Evolutionary conservation across 2,888 invertebrate genomes (phyloP).

Genomic region (Nomada fabriciana): DNA sequence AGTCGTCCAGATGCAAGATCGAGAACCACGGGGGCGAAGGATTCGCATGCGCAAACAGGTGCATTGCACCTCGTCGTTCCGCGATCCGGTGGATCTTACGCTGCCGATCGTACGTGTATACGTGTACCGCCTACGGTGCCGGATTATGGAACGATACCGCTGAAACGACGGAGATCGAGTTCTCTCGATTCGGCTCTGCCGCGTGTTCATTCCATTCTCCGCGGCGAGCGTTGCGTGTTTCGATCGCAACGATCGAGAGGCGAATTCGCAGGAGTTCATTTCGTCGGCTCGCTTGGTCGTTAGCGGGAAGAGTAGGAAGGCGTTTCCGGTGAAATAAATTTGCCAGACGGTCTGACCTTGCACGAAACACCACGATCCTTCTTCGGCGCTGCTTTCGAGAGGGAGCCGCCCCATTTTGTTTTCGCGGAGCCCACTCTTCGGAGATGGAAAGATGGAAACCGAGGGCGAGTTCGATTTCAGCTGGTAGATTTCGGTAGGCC

Average conservation of each 20-base stretch:
- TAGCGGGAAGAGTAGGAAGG: conserved; percentile 58
- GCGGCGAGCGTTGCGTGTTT: conserved; percentile 61
- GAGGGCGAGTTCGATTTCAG: not conserved
- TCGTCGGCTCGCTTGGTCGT: conserved; percentile 55
- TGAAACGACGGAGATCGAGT: conserved; percentile 71
- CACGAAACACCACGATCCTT: conserved; percentile 48
- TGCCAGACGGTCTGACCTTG: conserved; percentile 57
- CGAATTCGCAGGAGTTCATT: conserved; percentile 64
- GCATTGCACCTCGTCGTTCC: conserved; percentile 50
- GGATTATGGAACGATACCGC: conserved; percentile 71
- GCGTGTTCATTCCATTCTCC: conserved; percentile 50
- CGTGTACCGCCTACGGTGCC: conserved; percentile 75
- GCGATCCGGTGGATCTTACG: conserved; percentile 47
- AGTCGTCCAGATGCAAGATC: conserved; percentile 29
- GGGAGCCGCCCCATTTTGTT: not conserved
- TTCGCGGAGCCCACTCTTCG: not conserved
- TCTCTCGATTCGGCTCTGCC: conserved; percentile 50
- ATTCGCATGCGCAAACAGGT: conserved; percentile 70
- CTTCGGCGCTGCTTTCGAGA: not conserved
- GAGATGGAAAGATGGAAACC: too few relatives aligned
- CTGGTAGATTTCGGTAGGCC: not conserved
- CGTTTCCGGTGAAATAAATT: conserved; percentile 68
- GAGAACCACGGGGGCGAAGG: conserved; percentile 50
- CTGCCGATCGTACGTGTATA: conserved; percentile 32
- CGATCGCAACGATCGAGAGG: conserved; percentile 60